phyloP scores from a whole-genome alignment of 2,888 invertebrate species.

The Crossocerus cetratus region DNA sequence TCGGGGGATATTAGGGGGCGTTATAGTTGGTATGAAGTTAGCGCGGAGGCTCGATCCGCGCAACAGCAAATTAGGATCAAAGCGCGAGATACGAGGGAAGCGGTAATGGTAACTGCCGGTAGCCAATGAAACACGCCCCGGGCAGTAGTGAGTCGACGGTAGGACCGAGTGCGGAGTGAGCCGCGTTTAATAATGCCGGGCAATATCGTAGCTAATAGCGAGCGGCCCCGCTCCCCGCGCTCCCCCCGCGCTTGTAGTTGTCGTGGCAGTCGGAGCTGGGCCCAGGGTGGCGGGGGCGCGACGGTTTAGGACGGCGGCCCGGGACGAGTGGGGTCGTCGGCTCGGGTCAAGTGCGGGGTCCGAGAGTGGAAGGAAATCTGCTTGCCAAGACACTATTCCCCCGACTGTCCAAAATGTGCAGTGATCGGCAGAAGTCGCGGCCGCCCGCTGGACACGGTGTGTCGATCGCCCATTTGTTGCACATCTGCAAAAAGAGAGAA shows the following conservation, averaged over 20 bases:
- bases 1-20: not conserved
- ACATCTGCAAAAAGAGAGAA: conserved; percentile 74
- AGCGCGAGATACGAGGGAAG: not conserved
- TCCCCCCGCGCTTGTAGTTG: not conserved
- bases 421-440: conserved; percentile 81
- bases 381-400: conserved; percentile 80
- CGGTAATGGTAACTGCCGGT: not conserved
- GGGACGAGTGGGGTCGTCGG: no score
- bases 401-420: conserved; percentile 82
- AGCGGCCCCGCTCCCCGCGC: not conserved
- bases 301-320: no score
- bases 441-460: conserved; percentile 81
- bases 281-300: no score
- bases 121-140: no score
- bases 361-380: conserved; percentile 45
- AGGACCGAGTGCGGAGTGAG: not conserved
- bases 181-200: conserved; percentile 24
- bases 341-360: conserved; percentile 8
- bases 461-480: conserved; percentile 82
- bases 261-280: no score
- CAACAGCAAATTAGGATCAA: not conserved
- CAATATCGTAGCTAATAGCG: conserved; percentile 29
- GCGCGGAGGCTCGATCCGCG: not conserved
- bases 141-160: no score
- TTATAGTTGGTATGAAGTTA: not conserved